Evolutionary conservation across 2,888 invertebrate species (phyloP), one percentile per base, ranked within the genome.

Genomic region (Morinoia aosen): DNA sequence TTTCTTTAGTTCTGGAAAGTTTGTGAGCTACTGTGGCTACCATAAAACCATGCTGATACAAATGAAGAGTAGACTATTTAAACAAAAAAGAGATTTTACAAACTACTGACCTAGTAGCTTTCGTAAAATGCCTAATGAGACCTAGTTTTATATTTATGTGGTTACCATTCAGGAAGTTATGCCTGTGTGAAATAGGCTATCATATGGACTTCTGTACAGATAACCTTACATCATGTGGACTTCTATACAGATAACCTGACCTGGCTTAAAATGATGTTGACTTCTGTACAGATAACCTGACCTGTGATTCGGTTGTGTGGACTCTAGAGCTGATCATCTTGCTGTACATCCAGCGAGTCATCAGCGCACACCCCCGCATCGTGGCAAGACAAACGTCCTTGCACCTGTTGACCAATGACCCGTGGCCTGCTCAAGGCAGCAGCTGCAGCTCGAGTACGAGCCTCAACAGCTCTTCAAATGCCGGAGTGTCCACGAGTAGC

Each of bases 321-420:
- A 96, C 96, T 57, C 95, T 96, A 95, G 96, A 96, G 95, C 95
- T 96, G 64, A 95, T 96, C 56, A 95, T 95, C 58, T 61, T 96
- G 58, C 91, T 96, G 39, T 96, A 96, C 94, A 95, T 96, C 33
- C 96, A 96, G 61, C 96, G 96, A 8, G 95, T 96, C n/a, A 96
- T 95, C 93, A 96, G 96, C 57, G 96, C 96, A 58, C 96, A 96
- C 90, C 96, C 96, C n/a, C 95, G 96, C 19, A 95, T 95, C 25
- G 88, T 96, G n/a, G 96, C 96, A 19, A 91, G 96, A 58, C 96
- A 96, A 61, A 96, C 96, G 57, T 96, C 96, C 33, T 95, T 96
- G 19, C 96, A 96, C 39, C 94, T 96, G 33, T 95, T 96, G 40
- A 96, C 96, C 48, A 96, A 96, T 48, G 96, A 96, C 58, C 96